A percentile compares a stretch with the other conserved stretches of the same genome.
Evolutionary conservation across 2,888 invertebrate species (phyloP).

Genomic region (Drosophila picticornis): DNA sequence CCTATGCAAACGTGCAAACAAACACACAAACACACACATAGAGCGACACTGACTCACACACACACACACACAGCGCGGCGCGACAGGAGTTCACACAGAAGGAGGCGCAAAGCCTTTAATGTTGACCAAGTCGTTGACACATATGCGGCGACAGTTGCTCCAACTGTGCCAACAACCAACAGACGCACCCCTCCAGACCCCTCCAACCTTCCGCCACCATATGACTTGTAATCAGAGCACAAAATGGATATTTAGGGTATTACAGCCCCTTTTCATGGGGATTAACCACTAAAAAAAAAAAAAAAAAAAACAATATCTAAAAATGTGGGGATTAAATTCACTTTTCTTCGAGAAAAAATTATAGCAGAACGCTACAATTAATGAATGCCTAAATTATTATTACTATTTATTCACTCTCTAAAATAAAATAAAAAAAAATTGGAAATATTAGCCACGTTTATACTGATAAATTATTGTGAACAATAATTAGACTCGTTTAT

Average conservation of each 20-base stretch:
- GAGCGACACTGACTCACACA: conserved; percentile 10
- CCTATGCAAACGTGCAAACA: conserved; percentile 20
- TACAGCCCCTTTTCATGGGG: conserved; percentile 14
- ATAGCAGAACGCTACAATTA: not conserved
- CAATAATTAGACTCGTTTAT: not conserved
- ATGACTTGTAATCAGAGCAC: conserved; percentile 2
- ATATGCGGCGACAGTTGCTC: conserved; percentile 62
- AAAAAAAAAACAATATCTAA: not conserved
- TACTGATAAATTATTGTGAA: not conserved
- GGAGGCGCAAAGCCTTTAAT: conserved; percentile 69
- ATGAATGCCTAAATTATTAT: not conserved
- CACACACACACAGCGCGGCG: conserved; percentile 5
- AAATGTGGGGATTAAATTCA: not conserved
- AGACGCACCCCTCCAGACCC: conserved; percentile 8
- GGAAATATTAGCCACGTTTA: not conserved
- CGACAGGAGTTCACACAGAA: conserved; percentile 40
- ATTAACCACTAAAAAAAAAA: not conserved
- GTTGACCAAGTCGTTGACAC: conserved; percentile 82
- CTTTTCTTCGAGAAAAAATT: not conserved
- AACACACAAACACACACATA: conserved; percentile 10
- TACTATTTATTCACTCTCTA: not conserved
- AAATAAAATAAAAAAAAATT: not conserved
- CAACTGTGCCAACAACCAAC: conserved; percentile 35
- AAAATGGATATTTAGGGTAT: conserved; percentile 14
- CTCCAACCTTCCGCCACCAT: not conserved